Percentiles rank a stretch among this genome's conserved stretches.
phyloP scores from a whole-genome alignment of 2,113 vertebrate genomes.

The Gallinago paraguaiae region DNA sequence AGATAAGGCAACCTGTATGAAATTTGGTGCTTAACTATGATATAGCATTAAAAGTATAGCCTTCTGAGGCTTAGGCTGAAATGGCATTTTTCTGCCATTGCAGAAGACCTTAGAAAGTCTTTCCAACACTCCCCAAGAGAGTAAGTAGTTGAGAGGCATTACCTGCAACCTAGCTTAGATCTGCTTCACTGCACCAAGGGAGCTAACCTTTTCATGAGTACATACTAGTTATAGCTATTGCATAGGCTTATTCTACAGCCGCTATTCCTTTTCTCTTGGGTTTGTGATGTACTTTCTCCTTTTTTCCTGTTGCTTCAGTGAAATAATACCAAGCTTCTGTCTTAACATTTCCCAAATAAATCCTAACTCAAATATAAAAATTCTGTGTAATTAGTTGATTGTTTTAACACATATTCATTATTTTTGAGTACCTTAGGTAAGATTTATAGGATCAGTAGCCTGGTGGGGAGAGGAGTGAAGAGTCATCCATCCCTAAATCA shows the following conservation, averaged over 20 bases:
- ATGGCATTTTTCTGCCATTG: not conserved
- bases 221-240: not conserved
- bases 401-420: not conserved
- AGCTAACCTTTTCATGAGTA: not conserved
- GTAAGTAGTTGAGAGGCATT: not conserved
- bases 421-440: slow-evolving; percentile 14
- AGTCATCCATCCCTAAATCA: not conserved
- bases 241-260: not conserved
- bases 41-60: not conserved
- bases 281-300: not conserved
- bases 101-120: not conserved
- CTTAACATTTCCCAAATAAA: not conserved
- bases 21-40: not conserved
- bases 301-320: not conserved
- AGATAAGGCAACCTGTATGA: not conserved
- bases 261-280: not conserved
- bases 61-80: not conserved
- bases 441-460: slow-evolving; percentile 16
- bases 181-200: not conserved
- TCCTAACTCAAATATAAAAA: not conserved
- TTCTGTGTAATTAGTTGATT: not conserved
- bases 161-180: not conserved
- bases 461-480: not conserved
- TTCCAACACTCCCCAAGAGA: not conserved
- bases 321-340: not conserved